Percentiles rank a stretch among this genome's conserved stretches.
These are phyloP conservation scores for Cettia cetti DNA, from an alignment of 2,113 vertebrate species.

Conservation along the genomic window DNA sequence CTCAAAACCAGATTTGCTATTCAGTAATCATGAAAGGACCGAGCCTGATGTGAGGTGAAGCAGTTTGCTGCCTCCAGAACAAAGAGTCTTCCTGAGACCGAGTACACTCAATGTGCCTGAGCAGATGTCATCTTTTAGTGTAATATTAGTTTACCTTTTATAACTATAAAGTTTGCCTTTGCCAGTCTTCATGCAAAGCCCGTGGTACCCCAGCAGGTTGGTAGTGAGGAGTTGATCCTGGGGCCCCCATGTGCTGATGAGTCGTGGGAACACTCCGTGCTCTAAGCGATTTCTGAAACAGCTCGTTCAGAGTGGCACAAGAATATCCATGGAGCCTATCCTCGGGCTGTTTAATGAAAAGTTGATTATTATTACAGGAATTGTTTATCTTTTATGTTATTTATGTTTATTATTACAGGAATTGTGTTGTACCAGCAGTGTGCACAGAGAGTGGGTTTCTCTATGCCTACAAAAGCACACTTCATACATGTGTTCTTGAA, in stretches of 20 bases:
- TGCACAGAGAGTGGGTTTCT: neutral
- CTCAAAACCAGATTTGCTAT: neutral
- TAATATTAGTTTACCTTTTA: neutral
- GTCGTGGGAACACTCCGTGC: neutral
- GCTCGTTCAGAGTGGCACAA: neutral
- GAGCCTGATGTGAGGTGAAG: rapidly evolving
- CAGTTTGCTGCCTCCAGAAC: neutral
- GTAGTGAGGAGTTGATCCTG: rapidly evolving
- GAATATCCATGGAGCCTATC: neutral
- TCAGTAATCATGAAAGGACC: neutral
- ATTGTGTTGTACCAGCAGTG: neutral
- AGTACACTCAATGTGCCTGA: rapidly evolving
- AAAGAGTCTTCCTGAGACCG: rapidly evolving
- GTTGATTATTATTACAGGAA: neutral
- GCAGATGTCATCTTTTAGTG: neutral
- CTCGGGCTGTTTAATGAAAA: neutral
- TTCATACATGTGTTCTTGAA: neutral
- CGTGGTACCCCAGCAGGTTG: neutral
- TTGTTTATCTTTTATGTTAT: neutral
- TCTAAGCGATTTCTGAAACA: neutral
- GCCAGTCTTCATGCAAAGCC: neutral
- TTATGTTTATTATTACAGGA: neutral
- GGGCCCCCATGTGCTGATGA: rapidly evolving
- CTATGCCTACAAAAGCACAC: rapidly evolving
- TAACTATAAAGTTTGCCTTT: neutral